A percentile compares a stretch with the other conserved stretches of the same genome.
Evolutionary conservation across 92 coral and sea anemone species (phyloP).

Genomic region (Phenganax stokvisi): DNA sequence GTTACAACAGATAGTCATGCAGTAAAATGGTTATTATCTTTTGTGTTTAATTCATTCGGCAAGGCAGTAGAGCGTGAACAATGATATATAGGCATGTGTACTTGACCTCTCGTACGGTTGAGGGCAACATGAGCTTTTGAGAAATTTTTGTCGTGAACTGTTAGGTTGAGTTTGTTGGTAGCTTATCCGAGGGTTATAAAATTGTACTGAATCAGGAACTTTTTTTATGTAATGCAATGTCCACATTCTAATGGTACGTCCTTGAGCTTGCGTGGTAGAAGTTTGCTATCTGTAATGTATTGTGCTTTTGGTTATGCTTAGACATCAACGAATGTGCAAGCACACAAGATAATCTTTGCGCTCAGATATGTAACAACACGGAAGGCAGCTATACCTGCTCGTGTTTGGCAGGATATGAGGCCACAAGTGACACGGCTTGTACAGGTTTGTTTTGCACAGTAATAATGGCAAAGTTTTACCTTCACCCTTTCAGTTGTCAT

Average conservation of each 20-base stretch:
- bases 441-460: not conserved
- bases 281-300: not conserved
- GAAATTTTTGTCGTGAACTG: too few relatives aligned
- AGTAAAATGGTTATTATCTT: too few relatives aligned
- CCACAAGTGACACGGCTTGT: conserved; percentile 1
- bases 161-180: too few relatives aligned
- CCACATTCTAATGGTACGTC: not conserved
- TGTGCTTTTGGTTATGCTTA: not conserved
- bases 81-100: too few relatives aligned
- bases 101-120: too few relatives aligned
- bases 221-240: not conserved
- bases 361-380: conserved; percentile 16
- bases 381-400: conserved; percentile 20
- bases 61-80: too few relatives aligned
- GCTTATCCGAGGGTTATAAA: too few relatives aligned
- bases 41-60: too few relatives aligned
- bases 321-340: conserved; percentile 26
- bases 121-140: too few relatives aligned
- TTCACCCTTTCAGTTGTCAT: not conserved
- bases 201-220: too few relatives aligned
- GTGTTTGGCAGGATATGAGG: conserved; percentile 3
- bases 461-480: not conserved
- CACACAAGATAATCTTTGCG: conserved; percentile 20
- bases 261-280: not conserved
- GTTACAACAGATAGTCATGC: too few relatives aligned